Evolutionary conservation across 2,888 invertebrate genomes (phyloP).

Genomic region (Perizoma flavofasciatum): DNA sequence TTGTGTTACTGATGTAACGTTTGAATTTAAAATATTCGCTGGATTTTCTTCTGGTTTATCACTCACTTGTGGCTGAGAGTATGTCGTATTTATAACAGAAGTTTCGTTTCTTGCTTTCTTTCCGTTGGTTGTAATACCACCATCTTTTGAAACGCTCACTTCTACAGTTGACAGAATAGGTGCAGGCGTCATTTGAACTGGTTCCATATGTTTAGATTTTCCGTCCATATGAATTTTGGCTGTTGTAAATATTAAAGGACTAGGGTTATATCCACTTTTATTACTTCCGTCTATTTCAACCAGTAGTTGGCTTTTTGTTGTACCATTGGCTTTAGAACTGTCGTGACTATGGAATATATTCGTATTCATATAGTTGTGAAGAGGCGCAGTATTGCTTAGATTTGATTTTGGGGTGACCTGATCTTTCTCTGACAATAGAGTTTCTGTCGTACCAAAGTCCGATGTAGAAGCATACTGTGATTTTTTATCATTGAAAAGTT

Average conservation of each 20-base stretch:
- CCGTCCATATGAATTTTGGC: conserved; percentile 75
- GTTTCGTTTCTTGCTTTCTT: conserved; percentile 39
- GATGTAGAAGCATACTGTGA: conserved; percentile 39
- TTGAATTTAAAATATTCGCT: conserved; percentile 3
- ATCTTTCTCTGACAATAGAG: conserved; percentile 41
- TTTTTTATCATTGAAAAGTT: conserved; percentile 49
- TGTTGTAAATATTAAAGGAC: conserved; percentile 76
- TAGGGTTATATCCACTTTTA: conserved; percentile 52
- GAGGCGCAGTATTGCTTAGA: conserved; percentile 32
- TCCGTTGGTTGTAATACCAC: conserved; percentile 36
- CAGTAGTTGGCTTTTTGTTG: conserved; percentile 62
- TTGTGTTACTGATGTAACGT: conserved; percentile 13
- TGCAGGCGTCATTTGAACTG: conserved; percentile 66
- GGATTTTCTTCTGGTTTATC: conserved; percentile 27
- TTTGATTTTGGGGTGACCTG: conserved; percentile 35
- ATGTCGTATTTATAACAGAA: conserved; percentile 38
- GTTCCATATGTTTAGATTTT: conserved; percentile 67
- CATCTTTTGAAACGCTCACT: conserved; percentile 55
- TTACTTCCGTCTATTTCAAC: conserved; percentile 66
- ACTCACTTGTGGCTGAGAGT: conserved; percentile 17
- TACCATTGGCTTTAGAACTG: conserved; percentile 39
- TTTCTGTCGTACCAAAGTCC: conserved; percentile 48
- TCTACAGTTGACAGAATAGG: conserved; percentile 73
- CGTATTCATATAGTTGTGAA: conserved; percentile 69
- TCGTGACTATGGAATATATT: conserved; percentile 59